A percentile compares a stretch with the other conserved stretches of the same genome.
These are phyloP conservation scores for Lysandra bellargus DNA, from an alignment of 2,888 invertebrate species.

Conservation along the genomic window DNA sequence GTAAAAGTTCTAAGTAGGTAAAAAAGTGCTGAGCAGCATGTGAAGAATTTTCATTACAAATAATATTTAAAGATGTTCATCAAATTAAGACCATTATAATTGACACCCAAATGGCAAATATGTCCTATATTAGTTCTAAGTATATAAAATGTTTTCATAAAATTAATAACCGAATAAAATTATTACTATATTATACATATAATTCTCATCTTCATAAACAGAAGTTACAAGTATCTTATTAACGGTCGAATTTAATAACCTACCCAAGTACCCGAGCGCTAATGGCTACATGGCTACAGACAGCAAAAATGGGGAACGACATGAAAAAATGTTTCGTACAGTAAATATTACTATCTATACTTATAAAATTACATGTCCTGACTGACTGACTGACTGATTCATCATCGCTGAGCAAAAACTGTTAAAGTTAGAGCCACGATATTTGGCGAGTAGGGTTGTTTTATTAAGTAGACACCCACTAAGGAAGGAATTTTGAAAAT, in stretches of 20 bases:
- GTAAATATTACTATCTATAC: neutral
- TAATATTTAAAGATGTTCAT: neutral
- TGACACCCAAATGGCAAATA: neutral
- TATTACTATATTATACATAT: neutral
- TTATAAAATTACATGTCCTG: too few species aligned
- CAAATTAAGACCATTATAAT: neutral
- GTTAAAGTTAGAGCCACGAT: too few species aligned
- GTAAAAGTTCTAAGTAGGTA: too few species aligned
- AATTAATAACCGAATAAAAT: neutral
- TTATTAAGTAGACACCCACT: too few species aligned
- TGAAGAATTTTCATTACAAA: neutral
- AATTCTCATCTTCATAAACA: constrained; percentile 12
- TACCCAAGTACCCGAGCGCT: constrained; percentile 1
- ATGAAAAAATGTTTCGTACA: neutral
- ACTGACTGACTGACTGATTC: too few species aligned
- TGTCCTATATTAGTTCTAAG: neutral
- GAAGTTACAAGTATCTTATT: neutral
- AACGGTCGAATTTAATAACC: constrained; percentile 6
- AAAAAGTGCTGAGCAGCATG: too few species aligned
- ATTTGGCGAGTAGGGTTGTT: too few species aligned
- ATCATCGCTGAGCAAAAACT: too few species aligned
- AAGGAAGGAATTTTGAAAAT: too few species aligned
- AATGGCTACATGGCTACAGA: neutral
- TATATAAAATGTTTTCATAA: neutral
- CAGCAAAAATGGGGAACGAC: neutral